Evolutionary conservation across 2,113 vertebrate species (phyloP).

Genomic region (Agapornis roseicollis): DNA sequence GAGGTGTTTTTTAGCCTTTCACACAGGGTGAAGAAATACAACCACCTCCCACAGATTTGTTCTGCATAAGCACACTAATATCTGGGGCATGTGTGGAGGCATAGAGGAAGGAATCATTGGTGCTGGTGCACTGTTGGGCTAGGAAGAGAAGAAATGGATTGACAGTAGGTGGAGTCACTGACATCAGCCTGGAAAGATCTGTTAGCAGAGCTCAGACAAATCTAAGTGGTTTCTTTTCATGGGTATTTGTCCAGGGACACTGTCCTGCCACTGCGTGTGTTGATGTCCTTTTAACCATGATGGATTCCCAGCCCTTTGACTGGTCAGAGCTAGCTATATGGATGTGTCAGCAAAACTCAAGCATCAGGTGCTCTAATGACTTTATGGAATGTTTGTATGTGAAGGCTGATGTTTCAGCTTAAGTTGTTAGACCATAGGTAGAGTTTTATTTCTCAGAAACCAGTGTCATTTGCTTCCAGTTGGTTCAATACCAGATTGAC

Average conservation of each 20-base stretch:
- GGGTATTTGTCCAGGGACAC: not conserved
- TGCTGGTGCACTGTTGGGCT: not conserved
- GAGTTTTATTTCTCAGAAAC: not conserved
- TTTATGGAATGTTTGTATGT: not conserved
- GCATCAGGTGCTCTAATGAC: not conserved
- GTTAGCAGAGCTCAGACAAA: not conserved
- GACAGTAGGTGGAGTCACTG: not conserved
- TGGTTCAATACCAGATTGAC: not conserved
- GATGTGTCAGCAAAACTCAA: not conserved
- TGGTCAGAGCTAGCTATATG: not conserved
- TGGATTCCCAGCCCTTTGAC: not conserved
- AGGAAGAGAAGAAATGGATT: not conserved
- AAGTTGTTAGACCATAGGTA: not conserved
- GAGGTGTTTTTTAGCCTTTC: not conserved
- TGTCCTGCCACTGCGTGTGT: not conserved
- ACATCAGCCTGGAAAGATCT: not conserved
- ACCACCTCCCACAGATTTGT: not conserved
- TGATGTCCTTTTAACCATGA: not conserved
- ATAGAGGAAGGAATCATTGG: not conserved
- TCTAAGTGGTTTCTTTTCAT: not conserved
- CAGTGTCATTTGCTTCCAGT: not conserved
- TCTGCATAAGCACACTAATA: fast-evolving
- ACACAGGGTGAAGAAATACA: fast-evolving
- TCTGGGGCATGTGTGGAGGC: not conserved
- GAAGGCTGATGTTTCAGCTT: not conserved